These are phyloP conservation scores for Camelus bactrianus DNA, from an alignment of 2,113 vertebrate species.

Conservation along the genomic window DNA sequence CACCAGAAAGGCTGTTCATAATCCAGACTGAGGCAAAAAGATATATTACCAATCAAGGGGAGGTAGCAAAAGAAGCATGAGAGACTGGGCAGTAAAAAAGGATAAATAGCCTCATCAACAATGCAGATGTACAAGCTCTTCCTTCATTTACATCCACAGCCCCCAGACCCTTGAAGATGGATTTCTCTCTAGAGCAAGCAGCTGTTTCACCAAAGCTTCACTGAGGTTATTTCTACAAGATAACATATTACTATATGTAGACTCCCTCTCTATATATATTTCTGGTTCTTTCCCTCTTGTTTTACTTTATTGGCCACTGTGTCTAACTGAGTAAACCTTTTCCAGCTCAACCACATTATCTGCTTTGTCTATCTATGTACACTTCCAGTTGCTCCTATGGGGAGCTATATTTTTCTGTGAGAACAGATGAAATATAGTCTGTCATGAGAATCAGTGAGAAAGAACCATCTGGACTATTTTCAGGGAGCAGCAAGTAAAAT, in stretches of 20 bases:
- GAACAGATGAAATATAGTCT: neutral
- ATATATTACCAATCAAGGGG: neutral
- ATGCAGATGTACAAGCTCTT: neutral
- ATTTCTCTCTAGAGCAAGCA: slow-evolving; percentile 3
- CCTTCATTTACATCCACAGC: neutral
- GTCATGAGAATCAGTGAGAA: neutral
- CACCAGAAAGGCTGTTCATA: neutral
- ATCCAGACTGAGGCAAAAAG: neutral
- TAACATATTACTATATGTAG: neutral
- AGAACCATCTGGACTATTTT: neutral
- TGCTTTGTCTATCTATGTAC: neutral
- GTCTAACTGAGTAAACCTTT: neutral
- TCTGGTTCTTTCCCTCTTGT: neutral
- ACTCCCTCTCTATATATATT: neutral
- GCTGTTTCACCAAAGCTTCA: neutral
- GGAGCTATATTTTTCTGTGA: neutral
- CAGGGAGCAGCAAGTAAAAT: neutral
- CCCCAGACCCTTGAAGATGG: neutral
- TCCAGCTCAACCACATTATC: neutral
- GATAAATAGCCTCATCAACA: neutral
- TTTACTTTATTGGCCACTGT: neutral
- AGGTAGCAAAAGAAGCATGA: neutral
- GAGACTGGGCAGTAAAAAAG: neutral
- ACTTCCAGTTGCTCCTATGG: neutral
- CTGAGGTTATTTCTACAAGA: neutral